Percentiles rank a stretch among this genome's conserved stretches.
Conservation (phyloP, 2,888 invertebrate species). For the Thymelicus sylvestris region DNA sequence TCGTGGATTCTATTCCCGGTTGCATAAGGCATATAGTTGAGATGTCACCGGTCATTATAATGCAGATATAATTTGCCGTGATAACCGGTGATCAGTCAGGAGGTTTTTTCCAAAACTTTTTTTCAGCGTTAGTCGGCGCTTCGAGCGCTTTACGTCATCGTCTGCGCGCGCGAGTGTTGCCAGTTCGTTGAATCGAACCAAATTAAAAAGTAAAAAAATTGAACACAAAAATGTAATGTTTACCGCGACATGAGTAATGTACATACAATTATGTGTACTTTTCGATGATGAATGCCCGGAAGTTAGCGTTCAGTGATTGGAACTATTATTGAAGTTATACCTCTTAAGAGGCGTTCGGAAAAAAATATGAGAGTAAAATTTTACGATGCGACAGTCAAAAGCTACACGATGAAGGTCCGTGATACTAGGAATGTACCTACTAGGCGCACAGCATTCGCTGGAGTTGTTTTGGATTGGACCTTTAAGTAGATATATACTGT, state of each 20-base stretch:
- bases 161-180: slow-evolving; percentile 64
- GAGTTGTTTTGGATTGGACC: no score
- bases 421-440: no score
- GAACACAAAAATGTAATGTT: slow-evolving; percentile 44
- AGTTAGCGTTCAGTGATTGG: slow-evolving; percentile 22
- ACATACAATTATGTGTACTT: slow-evolving; percentile 16
- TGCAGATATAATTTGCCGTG: slow-evolving; percentile 28
- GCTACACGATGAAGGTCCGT: no score
- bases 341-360: no score
- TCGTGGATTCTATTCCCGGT: slow-evolving; percentile 4
- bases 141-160: slow-evolving; percentile 72
- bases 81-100: slow-evolving; percentile 58
- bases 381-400: no score
- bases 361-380: no score
- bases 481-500: no score
- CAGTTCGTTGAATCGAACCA: slow-evolving; percentile 45
- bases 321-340: not conserved
- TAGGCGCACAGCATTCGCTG: no score
- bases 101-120: slow-evolving; percentile 50
- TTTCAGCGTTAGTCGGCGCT: slow-evolving; percentile 42
- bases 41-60: not conserved
- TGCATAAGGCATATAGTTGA: slow-evolving; percentile 6
- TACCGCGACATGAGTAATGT: slow-evolving; percentile 44
- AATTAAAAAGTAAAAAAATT: slow-evolving; percentile 44
- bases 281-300: slow-evolving; percentile 23